phyloP scores from a whole-genome alignment of 2,888 invertebrate genomes.

The Andrena flavipes region DNA sequence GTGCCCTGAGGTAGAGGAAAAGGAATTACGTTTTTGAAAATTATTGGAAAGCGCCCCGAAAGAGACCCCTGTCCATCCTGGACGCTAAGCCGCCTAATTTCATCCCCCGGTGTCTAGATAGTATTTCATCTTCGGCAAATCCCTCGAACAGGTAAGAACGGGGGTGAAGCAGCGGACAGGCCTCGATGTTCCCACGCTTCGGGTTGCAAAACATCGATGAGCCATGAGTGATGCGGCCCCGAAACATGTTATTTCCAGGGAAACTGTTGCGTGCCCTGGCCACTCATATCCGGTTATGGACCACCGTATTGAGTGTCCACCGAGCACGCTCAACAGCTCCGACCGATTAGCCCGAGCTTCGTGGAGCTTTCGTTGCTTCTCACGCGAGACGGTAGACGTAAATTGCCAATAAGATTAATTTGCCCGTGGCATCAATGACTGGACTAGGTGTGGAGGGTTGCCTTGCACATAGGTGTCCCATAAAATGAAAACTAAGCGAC shows the following conservation, averaged over 20 bases:
- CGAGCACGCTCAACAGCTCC: background rate
- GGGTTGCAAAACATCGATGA: conserved; percentile 76
- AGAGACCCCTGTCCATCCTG: conserved; percentile 72
- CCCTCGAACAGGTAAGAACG: conserved; percentile 78
- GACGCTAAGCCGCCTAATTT: conserved; percentile 79
- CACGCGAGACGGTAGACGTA: background rate
- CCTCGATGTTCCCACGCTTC: conserved; percentile 77
- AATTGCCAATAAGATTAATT: background rate
- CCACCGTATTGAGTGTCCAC: conserved; percentile 47
- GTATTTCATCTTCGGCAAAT: conserved; percentile 78
- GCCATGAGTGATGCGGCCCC: conserved; percentile 54
- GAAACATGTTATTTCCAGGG: conserved; percentile 66
- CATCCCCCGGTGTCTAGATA: conserved; percentile 76
- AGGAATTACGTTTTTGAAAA: conserved; percentile 74
- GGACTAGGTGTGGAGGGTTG: too few species aligned
- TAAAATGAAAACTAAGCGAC: too few species aligned
- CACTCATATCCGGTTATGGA: conserved; percentile 69
- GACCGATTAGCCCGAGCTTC: background rate
- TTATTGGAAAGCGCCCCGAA: conserved; percentile 70
- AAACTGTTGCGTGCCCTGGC: conserved; percentile 66
- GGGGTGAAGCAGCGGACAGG: conserved; percentile 59
- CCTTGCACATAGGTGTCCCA: too few species aligned
- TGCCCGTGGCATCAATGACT: too few species aligned
- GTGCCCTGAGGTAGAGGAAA: conserved; percentile 5
- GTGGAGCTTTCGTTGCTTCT: background rate